Evolutionary conservation across 2,113 vertebrate genomes (phyloP).

Genomic region (Prionailurus bengalensis): DNA sequence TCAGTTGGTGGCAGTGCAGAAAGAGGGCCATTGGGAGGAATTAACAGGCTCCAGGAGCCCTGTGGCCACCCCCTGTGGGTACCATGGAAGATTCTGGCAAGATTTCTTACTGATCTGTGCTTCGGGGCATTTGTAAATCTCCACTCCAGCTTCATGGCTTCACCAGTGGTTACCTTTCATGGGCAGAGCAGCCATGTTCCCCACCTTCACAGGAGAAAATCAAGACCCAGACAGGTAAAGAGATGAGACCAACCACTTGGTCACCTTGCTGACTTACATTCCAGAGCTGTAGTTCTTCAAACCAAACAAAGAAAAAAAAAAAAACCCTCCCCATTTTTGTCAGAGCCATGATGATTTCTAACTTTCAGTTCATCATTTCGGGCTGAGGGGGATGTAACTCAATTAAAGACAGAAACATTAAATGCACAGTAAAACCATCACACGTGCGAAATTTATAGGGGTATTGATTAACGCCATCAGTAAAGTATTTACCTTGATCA

Average conservation of each 20-base stretch:
- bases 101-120: neutral
- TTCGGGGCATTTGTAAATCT: neutral
- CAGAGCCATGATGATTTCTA: slow-evolving; percentile 86
- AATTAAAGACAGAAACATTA: slow-evolving; percentile 85
- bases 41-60: neutral
- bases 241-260: neutral
- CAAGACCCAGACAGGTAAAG: neutral
- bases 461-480: slow-evolving; percentile 84
- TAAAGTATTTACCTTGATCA: slow-evolving; percentile 87
- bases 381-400: slow-evolving; percentile 85
- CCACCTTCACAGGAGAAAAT: neutral
- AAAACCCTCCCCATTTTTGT: slow-evolving; percentile 77
- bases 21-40: neutral
- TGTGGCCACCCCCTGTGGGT: neutral
- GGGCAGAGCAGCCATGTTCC: neutral
- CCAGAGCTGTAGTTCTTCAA: slow-evolving; percentile 40
- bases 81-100: neutral
- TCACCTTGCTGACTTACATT: neutral
- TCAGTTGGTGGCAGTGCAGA: slow-evolving; percentile 26
- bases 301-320: slow-evolving; percentile 65
- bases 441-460: slow-evolving; percentile 80
- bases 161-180: neutral
- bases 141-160: neutral
- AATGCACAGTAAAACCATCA: slow-evolving; percentile 84
- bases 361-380: slow-evolving; percentile 84